Evolutionary conservation across 2,113 vertebrate species (phyloP), one percentile per base, ranked within the genome.

Genomic region (Alouatta palliata): DNA sequence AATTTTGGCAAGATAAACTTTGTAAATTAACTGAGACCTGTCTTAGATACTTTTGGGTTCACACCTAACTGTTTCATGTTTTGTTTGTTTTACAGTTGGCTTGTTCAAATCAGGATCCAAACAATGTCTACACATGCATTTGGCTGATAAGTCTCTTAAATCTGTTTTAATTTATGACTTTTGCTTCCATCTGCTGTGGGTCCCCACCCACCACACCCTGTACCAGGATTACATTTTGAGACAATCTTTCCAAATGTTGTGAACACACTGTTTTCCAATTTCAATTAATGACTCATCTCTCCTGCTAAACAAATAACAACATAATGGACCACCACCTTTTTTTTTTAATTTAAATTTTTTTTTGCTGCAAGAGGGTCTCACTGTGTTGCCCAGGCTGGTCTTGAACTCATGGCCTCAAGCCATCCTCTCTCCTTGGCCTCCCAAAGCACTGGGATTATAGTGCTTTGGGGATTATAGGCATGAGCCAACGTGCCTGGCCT

Each of bases 111-210:
- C 45, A 87, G 47, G 37, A 91, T 80, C 66, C 76, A 84, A 88
- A 87, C 25, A 87, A 77, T 85, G 70, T 47, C 58, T 83, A 32
- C 66, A 11, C 32, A 68, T 61, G 20, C 49, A 37, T 73, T 54
- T 52, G 6, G 6, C 70, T 37, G 43, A 35, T 61, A 70, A 0
- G 0, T 3, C n/a, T 49, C 35, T 70, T 73, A 92, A 82, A 87
- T 87, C 71, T 91, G 71, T 54, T 82, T 81, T 85, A 68, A 94
- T 83, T 52, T 92, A 83, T 9, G 40, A 27, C 43, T 91, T 93
- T 35, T 70, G n/a, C 43, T 17, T 85, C 58, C n/a, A 35, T 64
- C 80, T 90, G 5, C 77, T 45, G 16, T 64, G 3, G 8, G 16
- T 43, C 37, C 35, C 77, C 13, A 45, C 75, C 30, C 37, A 23